Percentiles rank a stretch among this genome's conserved stretches.
These are phyloP conservation scores for Melanchra persicariae DNA, from an alignment of 2,888 invertebrate genomes.

Conservation along the genomic window DNA sequence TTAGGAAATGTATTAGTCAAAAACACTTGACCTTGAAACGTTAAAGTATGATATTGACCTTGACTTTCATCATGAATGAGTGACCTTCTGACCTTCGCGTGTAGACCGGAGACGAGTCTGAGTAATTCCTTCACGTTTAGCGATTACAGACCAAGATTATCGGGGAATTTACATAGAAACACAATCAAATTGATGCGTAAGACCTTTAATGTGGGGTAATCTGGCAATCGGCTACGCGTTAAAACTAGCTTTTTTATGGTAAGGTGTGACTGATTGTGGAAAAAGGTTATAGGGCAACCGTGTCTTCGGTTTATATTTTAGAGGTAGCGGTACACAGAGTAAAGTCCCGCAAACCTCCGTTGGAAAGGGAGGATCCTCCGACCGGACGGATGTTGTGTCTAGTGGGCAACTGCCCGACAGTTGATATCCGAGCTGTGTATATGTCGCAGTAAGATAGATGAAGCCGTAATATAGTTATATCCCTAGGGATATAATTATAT, in stretches of 20 bases:
- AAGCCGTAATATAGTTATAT: too few relatives aligned
- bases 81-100: constrained; percentile 57
- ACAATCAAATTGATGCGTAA: constrained; percentile 37
- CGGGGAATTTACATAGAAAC: constrained; percentile 39
- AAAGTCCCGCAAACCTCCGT: too few relatives aligned
- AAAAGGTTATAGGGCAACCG: neutral
- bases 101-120: constrained; percentile 37
- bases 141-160: constrained; percentile 37
- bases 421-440: too few relatives aligned
- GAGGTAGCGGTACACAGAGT: too few relatives aligned
- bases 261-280: neutral
- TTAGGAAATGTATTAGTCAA: constrained; percentile 37
- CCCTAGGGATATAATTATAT: too few relatives aligned
- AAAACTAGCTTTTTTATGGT: neutral
- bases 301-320: too few relatives aligned
- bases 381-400: too few relatives aligned
- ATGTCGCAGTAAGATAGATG: too few relatives aligned
- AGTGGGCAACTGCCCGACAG: too few relatives aligned
- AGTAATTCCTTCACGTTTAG: constrained; percentile 35
- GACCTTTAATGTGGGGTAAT: constrained; percentile 25
- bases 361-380: too few relatives aligned
- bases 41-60: constrained; percentile 43
- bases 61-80: constrained; percentile 47
- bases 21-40: constrained; percentile 42
- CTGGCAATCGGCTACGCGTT: constrained; percentile 6